Percentiles rank a stretch among this genome's conserved stretches.
Conservation (phyloP, 2,113 vertebrate genomes). For the Neotragus pygmaeus region DNA sequence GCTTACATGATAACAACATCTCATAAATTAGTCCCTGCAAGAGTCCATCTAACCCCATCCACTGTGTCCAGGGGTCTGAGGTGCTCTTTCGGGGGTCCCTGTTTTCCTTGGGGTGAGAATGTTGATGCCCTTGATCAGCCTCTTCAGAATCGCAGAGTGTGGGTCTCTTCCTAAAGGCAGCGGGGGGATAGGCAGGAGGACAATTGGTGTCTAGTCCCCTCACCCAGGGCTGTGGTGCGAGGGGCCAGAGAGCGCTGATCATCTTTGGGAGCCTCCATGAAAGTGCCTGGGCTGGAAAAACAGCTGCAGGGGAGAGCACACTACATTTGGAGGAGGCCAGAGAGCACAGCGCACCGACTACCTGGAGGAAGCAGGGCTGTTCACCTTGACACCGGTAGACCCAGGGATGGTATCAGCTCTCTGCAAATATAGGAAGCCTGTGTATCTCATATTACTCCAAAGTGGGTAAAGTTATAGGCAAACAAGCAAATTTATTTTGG, state of each 20-base stretch:
- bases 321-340: background rate
- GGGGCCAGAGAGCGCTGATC: fast-evolving
- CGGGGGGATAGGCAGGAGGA: background rate
- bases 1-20: background rate
- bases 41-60: background rate
- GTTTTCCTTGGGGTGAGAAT: background rate
- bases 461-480: background rate
- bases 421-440: background rate
- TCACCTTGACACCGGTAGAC: background rate
- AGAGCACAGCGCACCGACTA: background rate
- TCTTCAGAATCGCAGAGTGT: background rate
- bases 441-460: background rate
- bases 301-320: background rate
- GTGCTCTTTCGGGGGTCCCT: background rate
- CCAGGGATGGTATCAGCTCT: background rate
- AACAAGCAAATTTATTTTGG: background rate
- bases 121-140: background rate
- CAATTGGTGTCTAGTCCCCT: background rate
- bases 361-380: background rate
- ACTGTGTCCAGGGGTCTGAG: background rate
- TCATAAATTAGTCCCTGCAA: background rate
- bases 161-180: background rate
- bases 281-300: background rate
- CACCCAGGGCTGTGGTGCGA: background rate
- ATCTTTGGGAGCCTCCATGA: fast-evolving